Evolutionary conservation across 2,797 vertebrate species (phyloP), one percentile per base, ranked within the genome.

Genomic region (Meda fulgida): DNA sequence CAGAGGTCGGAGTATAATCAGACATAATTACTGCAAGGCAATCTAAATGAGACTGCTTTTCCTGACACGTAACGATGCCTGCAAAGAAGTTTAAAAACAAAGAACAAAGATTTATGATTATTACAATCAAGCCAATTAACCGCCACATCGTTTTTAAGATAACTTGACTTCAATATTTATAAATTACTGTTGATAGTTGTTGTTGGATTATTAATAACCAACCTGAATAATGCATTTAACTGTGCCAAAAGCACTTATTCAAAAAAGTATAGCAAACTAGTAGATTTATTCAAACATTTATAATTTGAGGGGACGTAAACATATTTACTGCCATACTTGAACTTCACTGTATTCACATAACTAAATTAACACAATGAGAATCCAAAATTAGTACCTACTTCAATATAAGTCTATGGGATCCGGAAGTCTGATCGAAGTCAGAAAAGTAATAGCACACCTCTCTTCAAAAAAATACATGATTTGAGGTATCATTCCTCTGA

Each of bases 11-110:
- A 89, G 85, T 87, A 85, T 89, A 89, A 87, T 82, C 38, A 83
- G 43, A 78, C 87, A 86, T 86, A 90, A 86, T 91, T 89, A 87
- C 72, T 69, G 67, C 36, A 75, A 65, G 58, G 83, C 85, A 80
- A 67, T 84, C 81, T 87, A 84, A 84, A 88, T 76, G 53, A 81
- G 72, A 55, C 69, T 84, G 83, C 79, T 87, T 87, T 82, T 88
- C 89, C 78, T 72, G 83, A 81, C 86, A 78, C 78, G 86, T 69
- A 60, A 34, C 70, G 46, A 55, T 84, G 80, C 19, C 85, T 60
- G 23, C 58, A 76, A 48, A 55, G 18, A 82, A 51, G 78, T 55
- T 75, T 70, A 78, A 63, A 31, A 38, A 36, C 70, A 48, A 4
- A 29, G 63, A 23, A 60, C 51, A 69, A 75, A 81, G 88, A 70